Conservation (phyloP, 1,140 invertebrate genomes). For the Hylaeus volcanicus region DNA sequence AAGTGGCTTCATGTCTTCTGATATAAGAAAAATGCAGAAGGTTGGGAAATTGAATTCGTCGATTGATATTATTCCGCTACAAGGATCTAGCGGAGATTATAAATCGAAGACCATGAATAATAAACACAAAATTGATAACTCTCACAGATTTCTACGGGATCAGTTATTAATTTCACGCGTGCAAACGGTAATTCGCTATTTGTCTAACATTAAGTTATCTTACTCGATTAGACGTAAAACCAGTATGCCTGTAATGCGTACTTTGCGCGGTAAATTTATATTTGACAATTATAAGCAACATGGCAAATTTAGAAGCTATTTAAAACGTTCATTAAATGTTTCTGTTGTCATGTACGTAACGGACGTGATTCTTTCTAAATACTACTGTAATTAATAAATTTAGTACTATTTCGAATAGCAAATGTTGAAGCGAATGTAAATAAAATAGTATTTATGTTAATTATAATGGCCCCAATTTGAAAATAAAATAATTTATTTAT, state of each 20-base stretch:
- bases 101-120: slow-evolving; percentile 44
- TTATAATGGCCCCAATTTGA: too few species aligned
- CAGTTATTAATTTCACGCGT: slow-evolving; percentile 55
- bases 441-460: neutral
- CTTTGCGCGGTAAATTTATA: slow-evolving; percentile 9
- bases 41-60: slow-evolving; percentile 72
- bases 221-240: neutral
- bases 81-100: slow-evolving; percentile 65
- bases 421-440: slow-evolving; percentile 8
- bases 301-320: neutral
- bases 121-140: slow-evolving; percentile 49
- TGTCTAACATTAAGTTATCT: slow-evolving; percentile 7
- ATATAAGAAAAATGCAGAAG: slow-evolving; percentile 74
- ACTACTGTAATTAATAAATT: too few species aligned
- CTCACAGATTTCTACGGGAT: slow-evolving; percentile 48
- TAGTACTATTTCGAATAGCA: neutral
- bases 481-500: too few species aligned
- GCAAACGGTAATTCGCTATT: slow-evolving; percentile 52
- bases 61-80: slow-evolving; percentile 74
- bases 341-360: neutral
- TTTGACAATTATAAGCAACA: neutral
- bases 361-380: neutral
- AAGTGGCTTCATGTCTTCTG: slow-evolving; percentile 6
- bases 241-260: neutral
- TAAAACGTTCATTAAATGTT: neutral